Evolutionary conservation across 2,888 invertebrate species (phyloP).

Genomic region (Limenitis camilla): DNA sequence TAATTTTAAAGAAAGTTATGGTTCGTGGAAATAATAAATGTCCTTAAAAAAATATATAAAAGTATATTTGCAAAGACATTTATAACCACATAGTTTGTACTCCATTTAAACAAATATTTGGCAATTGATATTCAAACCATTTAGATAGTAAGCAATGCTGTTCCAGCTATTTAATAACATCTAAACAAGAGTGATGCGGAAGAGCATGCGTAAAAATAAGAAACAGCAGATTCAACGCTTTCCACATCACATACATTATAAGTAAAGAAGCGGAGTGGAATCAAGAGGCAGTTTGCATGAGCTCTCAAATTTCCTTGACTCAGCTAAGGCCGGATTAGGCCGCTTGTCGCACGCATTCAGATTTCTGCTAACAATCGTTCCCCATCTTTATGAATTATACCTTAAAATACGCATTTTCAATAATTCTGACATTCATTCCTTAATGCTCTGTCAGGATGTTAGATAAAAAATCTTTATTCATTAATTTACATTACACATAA

Average conservation of each 20-base stretch:
- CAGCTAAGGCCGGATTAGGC: conserved; percentile 60
- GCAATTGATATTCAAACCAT: too few relatives aligned
- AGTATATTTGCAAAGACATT: too few relatives aligned
- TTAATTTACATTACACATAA: too few relatives aligned
- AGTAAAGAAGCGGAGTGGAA: conserved; percentile 35
- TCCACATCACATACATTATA: conserved; percentile 27
- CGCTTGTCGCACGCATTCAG: conserved; percentile 51
- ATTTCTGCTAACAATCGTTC: conserved; percentile 34
- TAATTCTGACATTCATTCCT: too few relatives aligned
- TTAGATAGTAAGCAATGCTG: too few relatives aligned
- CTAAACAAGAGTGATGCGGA: conserved; percentile 9
- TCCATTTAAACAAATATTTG: too few relatives aligned
- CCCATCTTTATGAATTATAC: conserved; percentile 40
- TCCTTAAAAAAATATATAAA: too few relatives aligned
- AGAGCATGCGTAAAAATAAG: conserved; percentile 23
- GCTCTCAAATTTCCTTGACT: conserved; percentile 49
- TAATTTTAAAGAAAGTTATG: too few relatives aligned
- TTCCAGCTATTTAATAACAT: conserved; percentile 9
- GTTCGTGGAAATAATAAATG: too few relatives aligned
- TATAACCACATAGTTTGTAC: too few relatives aligned
- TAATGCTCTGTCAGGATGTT: too few relatives aligned
- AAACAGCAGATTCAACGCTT: conserved; percentile 24
- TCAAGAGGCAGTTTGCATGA: conserved; percentile 43
- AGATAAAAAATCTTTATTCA: too few relatives aligned
- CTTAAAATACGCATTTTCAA: conserved; percentile 20